Percentiles rank a stretch among this genome's conserved stretches.
phyloP scores from a whole-genome alignment of 1,140 invertebrate genomes.

The Drosophila albomicans region DNA sequence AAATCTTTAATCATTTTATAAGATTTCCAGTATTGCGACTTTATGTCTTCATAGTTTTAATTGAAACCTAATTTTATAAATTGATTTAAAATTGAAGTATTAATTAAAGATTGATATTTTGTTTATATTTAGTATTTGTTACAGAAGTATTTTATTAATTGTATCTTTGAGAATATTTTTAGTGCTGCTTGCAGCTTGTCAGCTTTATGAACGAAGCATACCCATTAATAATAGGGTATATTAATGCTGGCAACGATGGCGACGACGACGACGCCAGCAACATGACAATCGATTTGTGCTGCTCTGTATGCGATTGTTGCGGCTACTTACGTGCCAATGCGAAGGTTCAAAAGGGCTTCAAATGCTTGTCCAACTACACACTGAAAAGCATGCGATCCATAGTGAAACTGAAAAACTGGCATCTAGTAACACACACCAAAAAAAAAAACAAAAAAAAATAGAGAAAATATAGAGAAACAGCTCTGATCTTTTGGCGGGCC shows the following conservation, averaged over 20 bases:
- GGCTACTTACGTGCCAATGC: conserved; percentile 75
- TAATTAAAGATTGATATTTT: too few relatives aligned
- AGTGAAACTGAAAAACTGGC: conserved; percentile 20
- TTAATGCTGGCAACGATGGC: conserved; percentile 31
- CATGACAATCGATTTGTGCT: conserved; percentile 78
- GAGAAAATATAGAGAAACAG: conserved; percentile 45
- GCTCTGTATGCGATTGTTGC: conserved; percentile 70
- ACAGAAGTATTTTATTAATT: too few relatives aligned
- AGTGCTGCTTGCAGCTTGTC: too few relatives aligned
- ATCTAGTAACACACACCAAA: not conserved
- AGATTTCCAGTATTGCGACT: too few relatives aligned
- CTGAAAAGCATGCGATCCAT: conserved; percentile 21
- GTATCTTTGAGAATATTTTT: too few relatives aligned
- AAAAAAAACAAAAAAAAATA: not conserved
- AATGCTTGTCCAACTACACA: conserved; percentile 31
- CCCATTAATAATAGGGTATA: conserved; percentile 17
- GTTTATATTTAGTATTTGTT: too few relatives aligned
- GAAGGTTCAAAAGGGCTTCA: conserved; percentile 73
- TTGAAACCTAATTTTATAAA: too few relatives aligned
- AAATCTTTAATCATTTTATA: too few relatives aligned
- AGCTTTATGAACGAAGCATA: not conserved
- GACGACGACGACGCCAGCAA: conserved; percentile 52
- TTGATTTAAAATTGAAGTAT: too few relatives aligned
- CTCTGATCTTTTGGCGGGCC: conserved; percentile 71
- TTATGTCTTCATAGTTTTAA: too few relatives aligned